Conservation (phyloP, 2,113 vertebrate species). For the Tor tambroides region DNA sequence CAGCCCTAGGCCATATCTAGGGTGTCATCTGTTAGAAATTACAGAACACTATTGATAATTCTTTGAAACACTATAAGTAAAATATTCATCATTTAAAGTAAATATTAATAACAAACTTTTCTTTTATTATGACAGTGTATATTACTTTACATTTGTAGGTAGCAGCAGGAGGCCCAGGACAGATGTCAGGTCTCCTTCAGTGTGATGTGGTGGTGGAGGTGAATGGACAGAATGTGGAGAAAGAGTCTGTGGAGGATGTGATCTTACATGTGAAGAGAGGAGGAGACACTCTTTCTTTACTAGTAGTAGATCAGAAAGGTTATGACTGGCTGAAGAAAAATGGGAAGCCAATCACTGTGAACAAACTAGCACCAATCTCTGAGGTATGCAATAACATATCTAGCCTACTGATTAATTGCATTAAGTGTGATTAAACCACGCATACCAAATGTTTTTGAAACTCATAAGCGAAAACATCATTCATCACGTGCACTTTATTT, state of each 20-base stretch:
- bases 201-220: conserved; percentile 79
- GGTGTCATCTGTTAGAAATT: not conserved
- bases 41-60: too few relatives aligned
- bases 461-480: not conserved
- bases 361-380: conserved; percentile 27
- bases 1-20: not conserved
- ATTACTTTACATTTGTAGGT: conserved; percentile 66
- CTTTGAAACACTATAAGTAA: not conserved
- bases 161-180: conserved; percentile 69
- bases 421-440: not conserved
- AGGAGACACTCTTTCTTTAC: conserved; percentile 60
- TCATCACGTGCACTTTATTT: not conserved
- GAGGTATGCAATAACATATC: conserved; percentile 53
- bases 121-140: not conserved
- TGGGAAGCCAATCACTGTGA: conserved; percentile 35
- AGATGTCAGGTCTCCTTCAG: conserved; percentile 71
- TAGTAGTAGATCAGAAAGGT: conserved; percentile 60
- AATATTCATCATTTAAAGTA: not conserved
- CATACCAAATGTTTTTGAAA: not conserved
- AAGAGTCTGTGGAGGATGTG: conserved; percentile 69
- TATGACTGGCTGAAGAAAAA: conserved; percentile 52
- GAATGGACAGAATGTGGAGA: conserved; percentile 76
- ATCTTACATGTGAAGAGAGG: conserved; percentile 69
- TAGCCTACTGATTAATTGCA: too few relatives aligned
- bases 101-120: not conserved